Conservation (phyloP, 2,888 invertebrate species). For the Gerris lacustris region DNA sequence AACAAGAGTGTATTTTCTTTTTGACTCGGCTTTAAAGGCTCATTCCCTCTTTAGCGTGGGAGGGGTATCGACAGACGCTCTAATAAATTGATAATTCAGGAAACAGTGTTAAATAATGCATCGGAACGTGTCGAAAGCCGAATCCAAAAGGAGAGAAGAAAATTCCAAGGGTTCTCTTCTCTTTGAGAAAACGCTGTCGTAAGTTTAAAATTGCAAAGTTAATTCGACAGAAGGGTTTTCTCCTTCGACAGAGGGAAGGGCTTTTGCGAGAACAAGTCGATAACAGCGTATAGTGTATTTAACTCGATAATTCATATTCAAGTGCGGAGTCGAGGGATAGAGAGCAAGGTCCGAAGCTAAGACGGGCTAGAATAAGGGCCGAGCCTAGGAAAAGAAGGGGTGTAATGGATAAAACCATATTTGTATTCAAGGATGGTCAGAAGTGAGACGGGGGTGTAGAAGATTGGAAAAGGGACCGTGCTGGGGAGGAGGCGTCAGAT, state of each 20-base stretch:
- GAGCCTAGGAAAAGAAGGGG: neutral
- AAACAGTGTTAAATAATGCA: neutral
- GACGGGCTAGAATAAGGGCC: no score
- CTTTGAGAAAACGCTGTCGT: neutral
- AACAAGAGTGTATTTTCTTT: no score
- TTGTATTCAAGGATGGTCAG: neutral
- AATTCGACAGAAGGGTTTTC: neutral
- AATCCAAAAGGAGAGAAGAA: no score
- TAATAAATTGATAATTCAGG: neutral
- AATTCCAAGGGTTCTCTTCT: neutral
- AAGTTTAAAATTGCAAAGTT: neutral
- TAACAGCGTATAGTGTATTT: neutral
- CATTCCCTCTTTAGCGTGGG: no score
- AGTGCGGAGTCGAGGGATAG: neutral
- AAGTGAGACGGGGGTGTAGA: neutral
- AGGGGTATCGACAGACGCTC: no score
- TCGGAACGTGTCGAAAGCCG: neutral
- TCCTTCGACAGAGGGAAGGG: neutral
- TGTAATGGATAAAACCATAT: neutral
- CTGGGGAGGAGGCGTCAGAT: neutral
- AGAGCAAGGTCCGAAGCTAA: neutral
- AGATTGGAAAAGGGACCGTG: neutral
- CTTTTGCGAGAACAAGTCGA: neutral
- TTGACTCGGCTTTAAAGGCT: no score
- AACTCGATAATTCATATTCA: slow-evolving; percentile 3